Evolutionary conservation across 1,140 invertebrate genomes (phyloP), one percentile per base, ranked within the genome.

Genomic region (Scaptomyza graminum): DNA sequence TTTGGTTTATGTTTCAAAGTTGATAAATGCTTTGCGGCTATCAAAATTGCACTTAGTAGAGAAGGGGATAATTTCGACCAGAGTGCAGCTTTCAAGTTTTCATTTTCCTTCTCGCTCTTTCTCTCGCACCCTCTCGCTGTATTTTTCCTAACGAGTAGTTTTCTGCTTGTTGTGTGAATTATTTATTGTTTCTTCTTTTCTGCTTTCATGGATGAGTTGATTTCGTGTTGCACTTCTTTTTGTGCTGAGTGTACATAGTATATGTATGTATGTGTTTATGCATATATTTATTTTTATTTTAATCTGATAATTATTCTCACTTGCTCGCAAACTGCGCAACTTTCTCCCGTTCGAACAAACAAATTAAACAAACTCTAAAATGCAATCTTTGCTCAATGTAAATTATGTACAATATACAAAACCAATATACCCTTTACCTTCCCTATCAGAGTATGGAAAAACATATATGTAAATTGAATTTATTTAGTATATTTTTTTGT

Each of bases 261-360:
- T 69, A 12, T 51, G 3, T 62, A 8, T 51, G 5, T 25, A 5
- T 25, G 25, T 18, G 22, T 28, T 3, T 49, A 43, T 49, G 34
- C 41, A 18, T 43, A 56, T 55, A 44, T 70, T 34, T 55, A 46
- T 63, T 46, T 67, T 34, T 62, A 52, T 78, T 67, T 63, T 72
- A 57, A 60, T 67, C 64, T 55, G 59, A 66, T 61, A 68, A 61
- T 67, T 81, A 51, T 50, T 70, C 61, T 69, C 65, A 77, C 77
- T 81, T 87, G 74, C 74, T 67, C 77, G 61, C 50, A 68, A 68
- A 68, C 70, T 85, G 68, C 79, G 65, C 73, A 84, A 84, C 80
- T 84, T 84, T 84, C 81, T 80, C 80, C 80, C 64, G 71, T 28
- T 44, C 31, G 55, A 56, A 28, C 28, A 28, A 57, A 54, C 51